Conservation (phyloP, 2,888 invertebrate genomes). For the Agrypnus murinus region DNA sequence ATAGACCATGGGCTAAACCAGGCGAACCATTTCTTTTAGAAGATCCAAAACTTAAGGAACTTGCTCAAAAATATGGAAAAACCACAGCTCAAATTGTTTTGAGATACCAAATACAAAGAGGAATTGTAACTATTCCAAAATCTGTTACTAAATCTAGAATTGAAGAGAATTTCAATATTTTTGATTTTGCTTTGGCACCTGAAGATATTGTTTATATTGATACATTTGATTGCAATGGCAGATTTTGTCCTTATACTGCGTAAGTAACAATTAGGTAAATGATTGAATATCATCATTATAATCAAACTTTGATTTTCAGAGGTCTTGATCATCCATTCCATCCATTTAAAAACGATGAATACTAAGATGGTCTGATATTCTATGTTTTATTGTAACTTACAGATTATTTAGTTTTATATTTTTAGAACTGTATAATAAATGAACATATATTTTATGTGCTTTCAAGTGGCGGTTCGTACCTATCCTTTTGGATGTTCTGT, state of each 20-base stretch:
- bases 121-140: conserved; percentile 86
- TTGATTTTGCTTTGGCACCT: conserved; percentile 80
- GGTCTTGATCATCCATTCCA: conserved; percentile 73
- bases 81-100: conserved; percentile 82
- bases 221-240: conserved; percentile 70
- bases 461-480: too few relatives aligned
- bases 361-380: too few relatives aligned
- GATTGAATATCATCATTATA: too few relatives aligned
- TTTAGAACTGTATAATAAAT: too few relatives aligned
- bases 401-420: too few relatives aligned
- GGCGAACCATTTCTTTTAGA: conserved; percentile 82
- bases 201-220: conserved; percentile 82
- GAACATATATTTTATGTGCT: too few relatives aligned
- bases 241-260: conserved; percentile 65
- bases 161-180: conserved; percentile 81
- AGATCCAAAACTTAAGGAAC: conserved; percentile 78
- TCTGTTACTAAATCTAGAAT: conserved; percentile 83
- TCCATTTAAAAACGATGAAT: conserved; percentile 74
- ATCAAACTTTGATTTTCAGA: neutral
- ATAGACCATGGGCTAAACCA: conserved; percentile 86
- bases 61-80: conserved; percentile 79
- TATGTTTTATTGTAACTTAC: too few relatives aligned
- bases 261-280: conserved; percentile 66
- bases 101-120: conserved; percentile 79
- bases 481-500: too few relatives aligned